Conservation (phyloP, 2,888 invertebrate genomes). For the Plusia festucae region DNA sequence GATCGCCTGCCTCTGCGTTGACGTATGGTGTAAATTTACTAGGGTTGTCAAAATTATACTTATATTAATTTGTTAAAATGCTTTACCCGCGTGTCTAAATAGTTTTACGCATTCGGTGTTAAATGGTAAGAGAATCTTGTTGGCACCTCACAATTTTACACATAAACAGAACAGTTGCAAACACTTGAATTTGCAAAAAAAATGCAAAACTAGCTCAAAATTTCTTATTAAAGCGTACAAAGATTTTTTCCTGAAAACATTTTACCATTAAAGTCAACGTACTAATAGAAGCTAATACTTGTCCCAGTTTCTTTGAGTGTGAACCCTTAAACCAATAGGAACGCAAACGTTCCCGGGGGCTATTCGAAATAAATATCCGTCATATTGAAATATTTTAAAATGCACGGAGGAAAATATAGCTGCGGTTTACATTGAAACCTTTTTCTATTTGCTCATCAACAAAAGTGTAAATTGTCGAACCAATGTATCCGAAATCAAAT, state of each 20-base stretch:
- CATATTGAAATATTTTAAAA: slow-evolving; percentile 55
- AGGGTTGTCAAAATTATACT: slow-evolving; percentile 34
- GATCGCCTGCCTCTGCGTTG: slow-evolving; percentile 27
- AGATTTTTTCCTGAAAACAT: background rate
- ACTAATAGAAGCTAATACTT: background rate
- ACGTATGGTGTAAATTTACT: slow-evolving; percentile 15
- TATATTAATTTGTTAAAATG: too few relatives aligned
- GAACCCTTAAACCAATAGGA: slow-evolving; percentile 33
- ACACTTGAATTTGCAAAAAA: too few relatives aligned
- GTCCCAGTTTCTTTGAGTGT: background rate
- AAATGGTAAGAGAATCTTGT: too few relatives aligned
- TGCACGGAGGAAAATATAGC: slow-evolving; percentile 29
- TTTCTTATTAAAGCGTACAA: background rate
- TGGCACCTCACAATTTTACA: too few relatives aligned
- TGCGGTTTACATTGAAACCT: slow-evolving; percentile 40
- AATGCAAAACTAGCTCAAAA: background rate
- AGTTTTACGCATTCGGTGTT: too few relatives aligned
- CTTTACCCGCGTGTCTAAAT: too few relatives aligned
- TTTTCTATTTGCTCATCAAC: slow-evolving; percentile 17
- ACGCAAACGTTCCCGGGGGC: slow-evolving; percentile 24
- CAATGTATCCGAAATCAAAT: too few relatives aligned
- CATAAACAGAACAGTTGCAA: too few relatives aligned
- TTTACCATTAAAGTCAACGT: background rate
- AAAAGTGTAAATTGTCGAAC: background rate
- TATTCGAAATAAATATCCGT: slow-evolving; percentile 54